Conservation (phyloP, 2,888 invertebrate species). For the Stenoptilia bipunctidactyla region DNA sequence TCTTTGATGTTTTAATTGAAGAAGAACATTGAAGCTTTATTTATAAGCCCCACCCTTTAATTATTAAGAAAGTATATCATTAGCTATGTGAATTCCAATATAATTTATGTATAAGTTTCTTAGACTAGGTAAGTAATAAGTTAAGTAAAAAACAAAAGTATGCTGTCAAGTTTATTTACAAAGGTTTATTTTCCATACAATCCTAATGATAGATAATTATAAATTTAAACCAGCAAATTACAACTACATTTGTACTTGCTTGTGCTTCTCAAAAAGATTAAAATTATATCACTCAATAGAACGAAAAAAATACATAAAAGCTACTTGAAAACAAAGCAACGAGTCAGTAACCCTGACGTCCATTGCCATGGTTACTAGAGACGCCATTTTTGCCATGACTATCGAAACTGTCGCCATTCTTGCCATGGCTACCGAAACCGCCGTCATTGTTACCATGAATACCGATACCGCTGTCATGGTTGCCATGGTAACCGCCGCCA, state of each 20-base stretch:
- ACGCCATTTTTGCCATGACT: constrained; percentile 23
- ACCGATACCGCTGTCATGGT: constrained; percentile 18
- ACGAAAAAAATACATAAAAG: constrained; percentile 10
- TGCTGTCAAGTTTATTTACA: too few relatives aligned
- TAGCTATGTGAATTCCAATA: too few relatives aligned
- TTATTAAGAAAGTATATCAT: too few relatives aligned
- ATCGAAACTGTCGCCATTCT: constrained; percentile 15
- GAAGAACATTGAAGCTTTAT: too few relatives aligned
- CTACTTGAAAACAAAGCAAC: constrained; percentile 8
- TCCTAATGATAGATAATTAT: too few relatives aligned
- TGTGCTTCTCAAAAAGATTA: constrained; percentile 9
- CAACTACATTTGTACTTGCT: constrained; percentile 18
- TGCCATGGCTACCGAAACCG: constrained; percentile 17
- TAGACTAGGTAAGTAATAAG: too few relatives aligned
- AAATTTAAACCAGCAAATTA: constrained; percentile 12
- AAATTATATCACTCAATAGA: not conserved
- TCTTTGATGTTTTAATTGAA: too few relatives aligned
- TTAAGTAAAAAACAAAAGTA: too few relatives aligned
- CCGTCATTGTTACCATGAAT: constrained; percentile 11
- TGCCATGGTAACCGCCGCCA: constrained; percentile 20
- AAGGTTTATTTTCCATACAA: too few relatives aligned
- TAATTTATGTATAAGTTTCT: too few relatives aligned
- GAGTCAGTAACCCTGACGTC: constrained; percentile 31
- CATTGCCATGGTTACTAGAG: constrained; percentile 22
- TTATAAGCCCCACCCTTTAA: too few relatives aligned